Percentiles rank a stretch among this genome's conserved stretches.
phyloP scores from a whole-genome alignment of 2,888 invertebrate species.

The Drosophila pseudotakahashii region DNA sequence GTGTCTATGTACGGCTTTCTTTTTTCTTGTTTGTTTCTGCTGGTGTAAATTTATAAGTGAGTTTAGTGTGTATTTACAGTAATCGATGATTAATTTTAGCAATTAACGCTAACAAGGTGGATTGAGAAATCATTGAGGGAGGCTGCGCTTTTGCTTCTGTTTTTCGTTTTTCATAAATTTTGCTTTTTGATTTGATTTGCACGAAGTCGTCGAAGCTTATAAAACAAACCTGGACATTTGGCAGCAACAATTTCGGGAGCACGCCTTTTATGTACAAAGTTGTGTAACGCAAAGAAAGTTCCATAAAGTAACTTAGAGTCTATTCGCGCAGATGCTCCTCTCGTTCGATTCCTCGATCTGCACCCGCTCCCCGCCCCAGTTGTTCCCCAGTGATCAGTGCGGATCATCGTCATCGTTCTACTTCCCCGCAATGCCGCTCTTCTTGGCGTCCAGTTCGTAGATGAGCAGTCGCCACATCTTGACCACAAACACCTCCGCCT shows the following conservation, averaged over 20 bases:
- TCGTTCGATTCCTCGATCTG: conserved; percentile 6
- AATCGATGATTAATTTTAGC: conserved; percentile 35
- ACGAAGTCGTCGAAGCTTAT: not conserved
- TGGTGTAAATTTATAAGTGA: conserved; percentile 17
- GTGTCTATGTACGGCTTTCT: not conserved
- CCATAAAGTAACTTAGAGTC: conserved; percentile 59
- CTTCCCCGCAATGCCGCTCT: conserved; percentile 89
- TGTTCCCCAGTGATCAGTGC: conserved; percentile 1
- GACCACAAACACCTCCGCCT: conserved; percentile 99
- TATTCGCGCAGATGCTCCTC: conserved; percentile 37
- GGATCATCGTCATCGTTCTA: conserved; percentile 24
- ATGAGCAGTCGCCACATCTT: conserved; percentile 99
- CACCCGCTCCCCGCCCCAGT: conserved; percentile 17
- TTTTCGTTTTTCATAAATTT: not conserved
- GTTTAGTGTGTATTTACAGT: conserved; percentile 34
- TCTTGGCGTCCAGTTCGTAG: conserved; percentile 99
- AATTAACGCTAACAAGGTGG: conserved; percentile 51
- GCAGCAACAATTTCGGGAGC: conserved; percentile 36
- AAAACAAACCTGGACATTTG: conserved; percentile 25
- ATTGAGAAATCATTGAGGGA: conserved; percentile 19
- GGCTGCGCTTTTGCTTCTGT: conserved; percentile 7
- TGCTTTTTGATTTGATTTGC: conserved; percentile 1
- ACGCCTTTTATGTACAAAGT: conserved; percentile 50
- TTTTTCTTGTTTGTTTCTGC: not conserved
- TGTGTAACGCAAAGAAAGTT: conserved; percentile 10